Evolutionary conservation across 2,113 vertebrate species (phyloP), one percentile per base, ranked within the genome.

Genomic region (Hemiprocne comata): DNA sequence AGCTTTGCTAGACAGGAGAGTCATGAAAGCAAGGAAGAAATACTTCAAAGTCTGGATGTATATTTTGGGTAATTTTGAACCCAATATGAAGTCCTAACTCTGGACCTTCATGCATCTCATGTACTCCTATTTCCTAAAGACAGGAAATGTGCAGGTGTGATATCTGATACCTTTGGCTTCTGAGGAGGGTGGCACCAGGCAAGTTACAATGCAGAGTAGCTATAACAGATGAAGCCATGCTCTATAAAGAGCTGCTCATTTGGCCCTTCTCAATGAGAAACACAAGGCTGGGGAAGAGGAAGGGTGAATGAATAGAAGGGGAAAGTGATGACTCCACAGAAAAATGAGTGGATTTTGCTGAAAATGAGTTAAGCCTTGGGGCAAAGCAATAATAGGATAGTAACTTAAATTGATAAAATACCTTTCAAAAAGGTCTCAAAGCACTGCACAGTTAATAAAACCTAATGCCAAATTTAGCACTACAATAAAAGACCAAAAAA

Each of bases 331-430:
- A 97, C 71, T 95, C 74, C 21, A 71, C 90, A 91, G 62, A 93
- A 42, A 97, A 90, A 58, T 55, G 51, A 87, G 33, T 23, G 29
- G 82, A 55, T 17, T 95, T 93, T 77, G 36, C 78, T 94, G 71
- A 91, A 89, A 95, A 93, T 83, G 64, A 97, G 85, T 87, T 88
- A 64, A 95, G 72, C 72, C 85, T 77, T 88, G 64, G 79, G 89
- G 87, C 72, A 96, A 78, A 88, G 60, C 55, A 95, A 93, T 95
- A 95, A 86, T 62, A 80, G 82, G 95, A 93, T 79, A 82, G 88
- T 85, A 95, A 91, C 80, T 91, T 95, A 85, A 79, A 93, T 88
- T 96, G 93, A 95, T 96, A 95, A 95, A 96, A 95, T 93, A 90
- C 87, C 82, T 94, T 91, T 94, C 93, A 94, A 19, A 55, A 40